Evolutionary conservation across 2,113 vertebrate genomes (phyloP), one percentile per base, ranked within the genome.

Genomic region (Labrus mixtus): DNA sequence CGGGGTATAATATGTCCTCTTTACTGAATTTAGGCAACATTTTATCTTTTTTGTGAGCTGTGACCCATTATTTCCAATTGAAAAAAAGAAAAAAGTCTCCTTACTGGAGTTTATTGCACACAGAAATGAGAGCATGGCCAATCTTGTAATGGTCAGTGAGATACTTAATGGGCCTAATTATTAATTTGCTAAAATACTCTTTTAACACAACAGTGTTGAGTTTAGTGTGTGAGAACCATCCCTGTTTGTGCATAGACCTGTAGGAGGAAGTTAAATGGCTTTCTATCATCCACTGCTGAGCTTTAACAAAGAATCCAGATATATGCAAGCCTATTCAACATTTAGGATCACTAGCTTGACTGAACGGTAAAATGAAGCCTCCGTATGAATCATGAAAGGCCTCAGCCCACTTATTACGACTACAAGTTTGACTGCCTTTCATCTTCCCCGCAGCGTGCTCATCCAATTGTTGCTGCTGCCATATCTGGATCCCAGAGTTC

Each of bases 401-500:
- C 68, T 83, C 77, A 50, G 68, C 82, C 87, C 85, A 83, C 80
- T 90, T 86, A 88, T 82, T 87, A 85, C 69, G 33, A 85, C 90
- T 79, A 81, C 89, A 74, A 84, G 82, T 86, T 77, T 77, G 82
- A 81, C 74, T 76, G 76, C 72, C 84, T 92, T 91, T 91, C 86
- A 91, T 92, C 87, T 85, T 78, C 58, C 61, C 73, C 37, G 57
- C 33, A 65, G 81, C 55, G 0, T 10, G 33, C 58, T 87, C 81
- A 85, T 88, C 82, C 81, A 79, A 82, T 87, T 90, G 86, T 83
- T 86, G 65, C 73, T 57, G 76, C 84, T 70, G 85, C 77, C 82
- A 58, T 87, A 83, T 84, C 82, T 74, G 74, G 65, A 87, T 83
- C 73, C 76, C 59, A 0, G n/a, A 84, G 78, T 87, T 90, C 80